Base-by-base conservation (phyloP, 1,140 invertebrate species). In the Drosophila jambulina region DNA sequence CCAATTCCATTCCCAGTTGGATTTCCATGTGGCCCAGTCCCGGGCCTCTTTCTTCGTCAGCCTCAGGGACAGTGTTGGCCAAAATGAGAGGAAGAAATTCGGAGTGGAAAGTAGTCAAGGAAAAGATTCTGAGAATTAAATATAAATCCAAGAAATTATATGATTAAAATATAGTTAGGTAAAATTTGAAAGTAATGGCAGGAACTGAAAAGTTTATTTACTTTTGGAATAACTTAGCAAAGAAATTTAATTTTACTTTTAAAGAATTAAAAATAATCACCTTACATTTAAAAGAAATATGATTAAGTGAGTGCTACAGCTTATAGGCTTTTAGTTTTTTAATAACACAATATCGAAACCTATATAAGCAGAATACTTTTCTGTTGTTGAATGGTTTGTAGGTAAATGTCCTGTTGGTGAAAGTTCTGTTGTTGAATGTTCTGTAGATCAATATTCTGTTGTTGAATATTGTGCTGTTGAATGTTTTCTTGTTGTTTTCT, bases 1-100 rank as follows among this genome's bases (percentile, higher is more conserved):
- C 56, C 59, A 64, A 49, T 61, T 59, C 21, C 75, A 60, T 56
- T 43, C 75, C 42, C 71, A 68, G 40, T 57, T 51, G n/a, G 23
- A 68, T 45, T 62, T 21, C 49, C 32, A 71, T 54, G 51, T 54
- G 57, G 34, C 29, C 58, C 61, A 62, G 46, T 70, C 48, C 42
- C 57, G 40, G 36, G 36, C 25, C 19, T 43, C 29, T 43, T 61
- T 27, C 46, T 64, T 53, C 49, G 74, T 49, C 61, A 53, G 65
- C 27, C 51, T 27, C 61, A 36, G 46, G 56, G 13, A 23, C 43
- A 51, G 63, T 38, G 65, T 40, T 68, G 62, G 25, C 32, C 53
- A 12, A n/a, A 49, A 65, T 23, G 1, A 13, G 61, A 27, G n/a
- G 43, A 13, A 23, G 21, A 19, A 25, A 60, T 32, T 19, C 10